Evolutionary conservation across 2,797 vertebrate genomes (phyloP), one percentile per base, ranked within the genome.

Genomic region (Limosa lapponica): DNA sequence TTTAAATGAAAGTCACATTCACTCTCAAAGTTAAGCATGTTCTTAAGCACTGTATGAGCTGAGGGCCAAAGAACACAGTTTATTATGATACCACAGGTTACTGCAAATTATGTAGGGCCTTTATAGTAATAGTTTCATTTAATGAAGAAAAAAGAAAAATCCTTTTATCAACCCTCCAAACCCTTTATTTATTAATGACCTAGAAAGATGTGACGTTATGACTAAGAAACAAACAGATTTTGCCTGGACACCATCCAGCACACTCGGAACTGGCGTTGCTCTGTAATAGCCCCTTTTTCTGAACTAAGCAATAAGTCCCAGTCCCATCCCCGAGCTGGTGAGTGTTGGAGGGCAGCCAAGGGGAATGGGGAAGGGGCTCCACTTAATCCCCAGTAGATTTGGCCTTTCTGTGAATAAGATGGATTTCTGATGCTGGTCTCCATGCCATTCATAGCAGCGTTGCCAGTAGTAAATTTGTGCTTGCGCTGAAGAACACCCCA

Each of bases 391-490:
- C 71, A 57, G 46, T 71, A 55, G 58, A 74, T 90, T 87, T 94
- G 58, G 59, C 44, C 83, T 94, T 96, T 85, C 64, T 78, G 43
- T 92, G 91, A 89, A 58, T 93, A 74, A 96, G 70, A 59, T 95
- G 81, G 59, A 90, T 95, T 97, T 97, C 75, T 94, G 74, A 62
- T 82, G 64, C 30, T 61, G 83, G 34, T 77, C 70, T 94, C 82
- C 55, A n/a, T 71, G 86, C 44, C 83, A 59, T 74, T 89, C 79
- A 54, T 62, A 84, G 71, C 37, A 71, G 17, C 25, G 55, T 34
- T 90, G 90, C 64, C 91, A 97, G 89, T 80, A 96, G 58, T 95
- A 96, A 80, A 90, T 96, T 95, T 91, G 64, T 79, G 43, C 81
- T 91, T 95, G 59, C 81, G 46, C 82, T 83, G 46, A 91, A 62